These are phyloP conservation scores for Eumerus sabulonum DNA, from an alignment of 2,888 invertebrate species.

Conservation along the genomic window DNA sequence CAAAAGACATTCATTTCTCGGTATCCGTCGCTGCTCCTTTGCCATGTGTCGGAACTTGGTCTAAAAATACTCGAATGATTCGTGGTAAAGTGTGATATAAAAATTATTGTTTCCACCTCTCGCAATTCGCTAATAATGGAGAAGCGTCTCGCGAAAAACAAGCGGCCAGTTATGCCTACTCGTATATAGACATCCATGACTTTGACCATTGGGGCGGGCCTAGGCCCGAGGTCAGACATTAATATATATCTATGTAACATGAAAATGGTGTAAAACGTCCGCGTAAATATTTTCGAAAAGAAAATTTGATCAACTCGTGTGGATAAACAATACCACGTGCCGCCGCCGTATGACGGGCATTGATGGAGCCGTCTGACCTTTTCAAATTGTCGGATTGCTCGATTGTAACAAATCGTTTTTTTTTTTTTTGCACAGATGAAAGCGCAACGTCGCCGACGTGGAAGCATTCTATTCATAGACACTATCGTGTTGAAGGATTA, in stretches of 20 bases:
- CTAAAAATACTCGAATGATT: constrained; percentile 59
- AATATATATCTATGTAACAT: constrained; percentile 5
- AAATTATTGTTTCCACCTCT: constrained; percentile 42
- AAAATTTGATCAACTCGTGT: constrained; percentile 19
- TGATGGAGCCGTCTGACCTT: constrained; percentile 13
- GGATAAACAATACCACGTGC: constrained; percentile 48
- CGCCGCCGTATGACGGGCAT: neutral
- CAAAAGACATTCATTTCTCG: too few species aligned
- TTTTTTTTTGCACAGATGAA: too few species aligned
- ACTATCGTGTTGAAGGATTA: too few species aligned
- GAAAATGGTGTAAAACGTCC: constrained; percentile 16
- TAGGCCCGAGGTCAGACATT: constrained; percentile 6
- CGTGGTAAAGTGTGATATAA: constrained; percentile 29
- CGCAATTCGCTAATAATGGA: constrained; percentile 31
- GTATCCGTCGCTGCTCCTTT: neutral
- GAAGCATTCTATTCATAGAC: too few species aligned
- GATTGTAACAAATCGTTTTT: too few species aligned
- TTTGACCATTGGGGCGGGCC: constrained; percentile 27
- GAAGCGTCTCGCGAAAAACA: constrained; percentile 26
- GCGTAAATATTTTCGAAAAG: constrained; percentile 26
- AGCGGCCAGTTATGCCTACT: neutral
- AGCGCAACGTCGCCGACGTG: too few species aligned
- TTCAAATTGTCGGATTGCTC: too few species aligned
- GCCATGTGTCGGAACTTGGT: constrained; percentile 20
- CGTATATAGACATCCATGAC: constrained; percentile 20